Conservation (phyloP, 2,797 vertebrate genomes). For the Pseudocheirus occidentalis region DNA sequence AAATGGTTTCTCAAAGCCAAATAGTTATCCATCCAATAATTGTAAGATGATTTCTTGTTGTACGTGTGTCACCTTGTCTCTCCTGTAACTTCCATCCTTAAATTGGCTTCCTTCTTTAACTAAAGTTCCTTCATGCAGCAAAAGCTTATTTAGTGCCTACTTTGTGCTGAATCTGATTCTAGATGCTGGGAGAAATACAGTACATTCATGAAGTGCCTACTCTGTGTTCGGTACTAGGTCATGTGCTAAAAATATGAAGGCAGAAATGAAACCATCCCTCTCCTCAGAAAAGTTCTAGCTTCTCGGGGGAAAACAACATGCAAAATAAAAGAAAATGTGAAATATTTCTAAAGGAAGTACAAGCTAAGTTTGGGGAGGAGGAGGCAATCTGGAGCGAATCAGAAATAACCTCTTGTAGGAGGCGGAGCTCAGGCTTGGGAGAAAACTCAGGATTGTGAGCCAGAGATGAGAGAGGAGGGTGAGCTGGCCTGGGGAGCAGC, state of each 20-base stretch:
- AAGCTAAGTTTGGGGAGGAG: background rate
- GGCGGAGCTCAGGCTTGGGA: background rate
- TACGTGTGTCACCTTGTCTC: conserved; percentile 23
- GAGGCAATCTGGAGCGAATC: background rate
- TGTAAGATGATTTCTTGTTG: conserved; percentile 22
- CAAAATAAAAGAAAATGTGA: background rate
- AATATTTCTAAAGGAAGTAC: background rate
- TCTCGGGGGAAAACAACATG: background rate
- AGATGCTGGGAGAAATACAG: background rate
- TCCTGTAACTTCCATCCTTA: background rate
- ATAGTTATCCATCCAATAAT: conserved; percentile 33
- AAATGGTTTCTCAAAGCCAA: background rate
- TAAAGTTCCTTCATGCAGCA: background rate
- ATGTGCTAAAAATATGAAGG: background rate
- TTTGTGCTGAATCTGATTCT: background rate
- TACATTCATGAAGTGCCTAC: background rate
- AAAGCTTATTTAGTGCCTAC: background rate
- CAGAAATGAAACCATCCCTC: background rate
- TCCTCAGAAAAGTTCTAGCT: background rate
- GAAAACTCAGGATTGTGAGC: background rate
- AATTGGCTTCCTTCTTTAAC: background rate
- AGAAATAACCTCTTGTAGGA: background rate
- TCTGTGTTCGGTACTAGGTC: background rate
- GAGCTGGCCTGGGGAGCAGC: background rate
- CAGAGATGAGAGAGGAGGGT: background rate